A percentile compares a stretch with the other conserved stretches of the same genome.
These are phyloP conservation scores for Carabus problematicus DNA, from an alignment of 2,888 invertebrate species.

Conservation along the genomic window DNA sequence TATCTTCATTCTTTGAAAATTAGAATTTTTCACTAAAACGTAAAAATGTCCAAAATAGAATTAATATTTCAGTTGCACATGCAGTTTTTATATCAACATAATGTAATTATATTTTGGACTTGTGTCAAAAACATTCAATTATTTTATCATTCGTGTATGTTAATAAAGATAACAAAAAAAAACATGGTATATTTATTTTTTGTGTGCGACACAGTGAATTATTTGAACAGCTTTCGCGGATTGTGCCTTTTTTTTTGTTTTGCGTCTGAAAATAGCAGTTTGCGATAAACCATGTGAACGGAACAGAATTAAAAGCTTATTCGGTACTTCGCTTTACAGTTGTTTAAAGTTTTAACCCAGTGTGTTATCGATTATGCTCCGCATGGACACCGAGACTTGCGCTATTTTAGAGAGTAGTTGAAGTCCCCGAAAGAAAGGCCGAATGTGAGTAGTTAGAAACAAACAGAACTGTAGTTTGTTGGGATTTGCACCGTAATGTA, in stretches of 20 bases:
- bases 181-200: slow-evolving; percentile 21
- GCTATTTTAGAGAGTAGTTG: slow-evolving; percentile 2
- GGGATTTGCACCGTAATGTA: slow-evolving; percentile 35
- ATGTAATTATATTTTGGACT: slow-evolving; percentile 20
- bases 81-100: slow-evolving; percentile 6
- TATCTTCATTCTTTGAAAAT: too few species aligned
- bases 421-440: slow-evolving; percentile 9
- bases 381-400: slow-evolving; percentile 3
- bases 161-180: slow-evolving; percentile 22
- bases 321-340: slow-evolving; percentile 33
- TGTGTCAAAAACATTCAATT: slow-evolving; percentile 31
- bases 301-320: slow-evolving; percentile 41
- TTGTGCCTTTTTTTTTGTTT: neutral
- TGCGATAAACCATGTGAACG: slow-evolving; percentile 36
- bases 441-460: slow-evolving; percentile 22
- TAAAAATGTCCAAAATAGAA: too few species aligned
- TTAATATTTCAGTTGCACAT: too few species aligned
- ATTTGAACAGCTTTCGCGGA: neutral
- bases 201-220: neutral
- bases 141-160: slow-evolving; percentile 21
- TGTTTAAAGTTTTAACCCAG: slow-evolving; percentile 40
- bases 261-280: slow-evolving; percentile 13
- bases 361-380: slow-evolving; percentile 34
- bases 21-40: too few species aligned
- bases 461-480: slow-evolving; percentile 31